Evolutionary conservation across 64 coral and sea anemone species (phyloP).

Genomic region (Acropora tenuis): DNA sequence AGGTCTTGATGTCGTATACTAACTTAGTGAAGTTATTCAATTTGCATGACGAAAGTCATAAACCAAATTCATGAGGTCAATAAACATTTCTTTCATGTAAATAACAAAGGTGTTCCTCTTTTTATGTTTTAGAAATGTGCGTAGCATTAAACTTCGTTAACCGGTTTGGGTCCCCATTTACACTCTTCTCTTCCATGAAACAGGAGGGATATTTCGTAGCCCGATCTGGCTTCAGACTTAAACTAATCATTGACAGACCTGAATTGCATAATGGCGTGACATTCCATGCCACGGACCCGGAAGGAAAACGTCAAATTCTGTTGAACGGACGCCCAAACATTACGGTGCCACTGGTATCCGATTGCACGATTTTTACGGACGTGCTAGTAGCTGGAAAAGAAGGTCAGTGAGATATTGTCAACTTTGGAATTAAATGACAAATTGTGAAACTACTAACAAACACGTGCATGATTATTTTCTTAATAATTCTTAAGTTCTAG

Average conservation of each 20-base stretch:
- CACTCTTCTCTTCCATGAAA: slow-evolving; percentile 74
- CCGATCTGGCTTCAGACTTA: slow-evolving; percentile 31
- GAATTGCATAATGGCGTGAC: slow-evolving; percentile 21
- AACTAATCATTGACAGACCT: slow-evolving; percentile 12
- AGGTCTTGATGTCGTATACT: too few relatives aligned
- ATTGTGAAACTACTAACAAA: neutral
- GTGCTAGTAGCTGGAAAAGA: neutral
- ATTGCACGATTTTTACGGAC: neutral
- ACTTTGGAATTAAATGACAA: neutral
- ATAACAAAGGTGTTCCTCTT: too few relatives aligned
- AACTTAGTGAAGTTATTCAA: too few relatives aligned
- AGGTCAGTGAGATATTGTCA: neutral
- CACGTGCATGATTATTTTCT: too few relatives aligned
- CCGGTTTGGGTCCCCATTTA: slow-evolving; percentile 44
- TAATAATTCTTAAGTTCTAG: too few relatives aligned
- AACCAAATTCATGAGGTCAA: too few relatives aligned
- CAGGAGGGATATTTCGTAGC: slow-evolving; percentile 73
- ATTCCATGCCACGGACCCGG: slow-evolving; percentile 12
- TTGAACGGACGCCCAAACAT: neutral
- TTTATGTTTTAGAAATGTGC: neutral
- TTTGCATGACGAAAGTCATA: too few relatives aligned
- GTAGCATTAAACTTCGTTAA: slow-evolving; percentile 52
- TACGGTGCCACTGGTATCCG: neutral
- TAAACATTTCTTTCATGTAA: too few relatives aligned
- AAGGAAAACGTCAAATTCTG: neutral